phyloP scores from a whole-genome alignment of 2,797 vertebrate genomes.

The Melanotaenia trifasciata region DNA sequence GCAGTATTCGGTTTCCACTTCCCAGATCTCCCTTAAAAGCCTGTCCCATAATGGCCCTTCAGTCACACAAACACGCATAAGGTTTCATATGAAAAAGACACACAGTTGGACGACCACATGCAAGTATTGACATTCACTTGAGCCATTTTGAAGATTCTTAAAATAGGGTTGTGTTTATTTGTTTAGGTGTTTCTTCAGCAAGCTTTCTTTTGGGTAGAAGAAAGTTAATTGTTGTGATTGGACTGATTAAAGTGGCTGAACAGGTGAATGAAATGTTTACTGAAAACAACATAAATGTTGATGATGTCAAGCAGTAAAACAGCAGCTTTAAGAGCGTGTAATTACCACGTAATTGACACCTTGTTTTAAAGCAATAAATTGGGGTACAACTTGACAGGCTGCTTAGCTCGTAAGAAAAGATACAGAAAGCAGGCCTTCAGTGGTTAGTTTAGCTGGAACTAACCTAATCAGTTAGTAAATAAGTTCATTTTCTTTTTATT shows the following conservation, averaged over 20 bases:
- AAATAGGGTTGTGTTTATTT: constrained; percentile 36
- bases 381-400: constrained; percentile 63
- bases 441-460: neutral
- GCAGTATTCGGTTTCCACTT: constrained; percentile 85
- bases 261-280: constrained; percentile 53
- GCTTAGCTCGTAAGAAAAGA: constrained; percentile 63
- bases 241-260: constrained; percentile 30
- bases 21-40: constrained; percentile 83
- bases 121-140: constrained; percentile 44
- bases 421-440: constrained; percentile 40
- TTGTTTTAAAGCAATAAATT: constrained; percentile 77
- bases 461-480: neutral
- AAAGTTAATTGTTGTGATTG: constrained; percentile 16
- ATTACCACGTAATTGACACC: constrained; percentile 76
- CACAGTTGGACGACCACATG: constrained; percentile 57
- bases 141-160: constrained; percentile 39
- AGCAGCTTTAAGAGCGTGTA: constrained; percentile 69
- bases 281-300: constrained; percentile 44
- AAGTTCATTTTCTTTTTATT: neutral
- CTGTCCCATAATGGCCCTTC: constrained; percentile 86
- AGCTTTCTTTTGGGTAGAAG: constrained; percentile 1
- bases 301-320: constrained; percentile 64
- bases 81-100: constrained; percentile 69
- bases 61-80: constrained; percentile 79
- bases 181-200: neutral